Evolutionary conservation across 2,113 vertebrate genomes (phyloP).

Genomic region (Xyrauchen texanus): DNA sequence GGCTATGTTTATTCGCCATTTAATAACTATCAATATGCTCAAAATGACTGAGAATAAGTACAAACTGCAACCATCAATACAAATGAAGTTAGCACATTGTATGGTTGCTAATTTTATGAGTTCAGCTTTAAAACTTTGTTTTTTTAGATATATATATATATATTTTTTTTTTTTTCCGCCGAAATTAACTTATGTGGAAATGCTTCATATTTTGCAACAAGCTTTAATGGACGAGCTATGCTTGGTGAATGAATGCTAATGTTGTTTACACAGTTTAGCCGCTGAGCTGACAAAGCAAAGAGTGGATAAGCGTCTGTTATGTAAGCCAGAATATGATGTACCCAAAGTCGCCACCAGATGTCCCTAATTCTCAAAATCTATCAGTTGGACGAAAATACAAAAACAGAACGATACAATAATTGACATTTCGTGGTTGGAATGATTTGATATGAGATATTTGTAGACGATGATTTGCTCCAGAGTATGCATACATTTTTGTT

Average conservation of each 20-base stretch:
- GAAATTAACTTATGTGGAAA: not conserved
- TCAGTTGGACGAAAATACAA: not conserved
- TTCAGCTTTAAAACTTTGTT: no score
- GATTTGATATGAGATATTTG: no score
- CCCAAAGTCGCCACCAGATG: slow-evolving; percentile 31
- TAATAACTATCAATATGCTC: not conserved
- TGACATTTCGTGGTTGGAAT: no score
- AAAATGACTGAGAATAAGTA: not conserved
- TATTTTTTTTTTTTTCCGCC: no score
- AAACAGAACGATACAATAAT: not conserved
- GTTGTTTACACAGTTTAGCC: slow-evolving; percentile 1
- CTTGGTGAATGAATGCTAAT: not conserved
- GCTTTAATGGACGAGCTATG: not conserved
- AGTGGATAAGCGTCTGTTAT: slow-evolving; percentile 36
- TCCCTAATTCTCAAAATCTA: slow-evolving; percentile 29
- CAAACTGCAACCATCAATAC: not conserved
- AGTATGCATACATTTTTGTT: no score
- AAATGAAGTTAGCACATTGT: no score
- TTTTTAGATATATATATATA: no score
- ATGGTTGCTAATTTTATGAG: no score
- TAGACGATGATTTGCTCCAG: no score
- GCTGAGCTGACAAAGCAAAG: not conserved
- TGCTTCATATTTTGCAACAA: not conserved
- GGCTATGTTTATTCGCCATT: not conserved
- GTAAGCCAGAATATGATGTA: slow-evolving; percentile 9